These are phyloP conservation scores for Ceyx erithaca DNA, from an alignment of 2,797 vertebrate genomes.

Conservation along the genomic window DNA sequence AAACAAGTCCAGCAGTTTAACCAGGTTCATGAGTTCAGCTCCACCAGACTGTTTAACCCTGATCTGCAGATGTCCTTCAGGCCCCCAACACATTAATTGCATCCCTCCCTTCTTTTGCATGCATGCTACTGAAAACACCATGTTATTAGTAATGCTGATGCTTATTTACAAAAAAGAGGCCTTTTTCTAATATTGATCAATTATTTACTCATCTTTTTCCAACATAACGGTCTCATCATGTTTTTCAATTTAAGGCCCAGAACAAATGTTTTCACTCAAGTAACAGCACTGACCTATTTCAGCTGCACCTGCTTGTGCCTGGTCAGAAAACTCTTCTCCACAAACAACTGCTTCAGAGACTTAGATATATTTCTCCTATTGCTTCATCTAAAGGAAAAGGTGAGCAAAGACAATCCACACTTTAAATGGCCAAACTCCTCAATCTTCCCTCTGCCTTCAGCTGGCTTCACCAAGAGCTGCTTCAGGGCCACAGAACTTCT, in stretches of 20 bases:
- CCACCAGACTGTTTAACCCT: conserved; percentile 87
- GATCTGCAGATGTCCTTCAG: conserved; percentile 88
- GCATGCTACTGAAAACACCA: conserved; percentile 89
- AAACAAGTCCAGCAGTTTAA: conserved; percentile 80
- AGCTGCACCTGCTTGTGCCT: neutral
- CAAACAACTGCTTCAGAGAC: neutral
- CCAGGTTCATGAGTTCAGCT: conserved; percentile 81
- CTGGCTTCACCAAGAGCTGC: neutral
- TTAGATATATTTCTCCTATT: neutral
- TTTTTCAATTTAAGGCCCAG: conserved; percentile 76
- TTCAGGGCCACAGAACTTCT: neutral
- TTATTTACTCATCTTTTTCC: conserved; percentile 89
- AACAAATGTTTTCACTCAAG: conserved; percentile 81
- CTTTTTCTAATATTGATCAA: conserved; percentile 92
- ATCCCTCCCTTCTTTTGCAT: conserved; percentile 86
- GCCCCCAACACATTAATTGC: conserved; percentile 84
- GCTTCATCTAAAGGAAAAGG: neutral
- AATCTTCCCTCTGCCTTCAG: neutral
- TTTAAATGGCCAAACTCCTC: neutral
- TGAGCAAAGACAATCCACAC: neutral
- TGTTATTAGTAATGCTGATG: conserved; percentile 92
- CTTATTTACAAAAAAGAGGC: conserved; percentile 87
- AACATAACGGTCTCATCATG: conserved; percentile 86
- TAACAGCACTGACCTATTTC: conserved; percentile 59
- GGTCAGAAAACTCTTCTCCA: neutral